Conservation (phyloP, 2,113 vertebrate genomes). For the Rhinopomastus cyanomelas region DNA sequence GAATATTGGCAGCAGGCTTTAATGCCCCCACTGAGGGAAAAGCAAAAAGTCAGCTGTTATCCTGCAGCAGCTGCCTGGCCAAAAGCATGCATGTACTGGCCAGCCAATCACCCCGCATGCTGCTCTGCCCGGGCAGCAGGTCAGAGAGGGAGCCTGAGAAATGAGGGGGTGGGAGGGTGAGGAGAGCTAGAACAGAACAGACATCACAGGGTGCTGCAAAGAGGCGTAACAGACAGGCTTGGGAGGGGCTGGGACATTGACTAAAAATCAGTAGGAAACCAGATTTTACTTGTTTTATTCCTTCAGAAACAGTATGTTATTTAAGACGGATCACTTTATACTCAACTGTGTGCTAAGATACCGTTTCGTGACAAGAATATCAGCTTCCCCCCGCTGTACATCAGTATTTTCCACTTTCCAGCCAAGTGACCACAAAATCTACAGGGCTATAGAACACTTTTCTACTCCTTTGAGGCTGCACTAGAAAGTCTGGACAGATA, state of each 20-base stretch:
- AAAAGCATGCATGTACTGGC: not conserved
- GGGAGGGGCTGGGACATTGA: not conserved
- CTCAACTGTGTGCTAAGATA: not conserved
- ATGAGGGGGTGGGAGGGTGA: constrained; percentile 58
- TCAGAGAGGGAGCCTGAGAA: constrained; percentile 63
- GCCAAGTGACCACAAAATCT: not conserved
- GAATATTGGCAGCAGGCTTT: constrained; percentile 46
- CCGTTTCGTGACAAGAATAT: not conserved
- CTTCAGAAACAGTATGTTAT: not conserved
- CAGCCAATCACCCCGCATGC: not conserved
- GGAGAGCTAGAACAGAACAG: not conserved
- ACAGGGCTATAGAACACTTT: not conserved
- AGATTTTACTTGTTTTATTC: constrained; percentile 35
- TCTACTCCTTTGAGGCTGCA: not conserved
- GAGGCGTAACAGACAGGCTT: not conserved
- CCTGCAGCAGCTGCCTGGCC: constrained; percentile 60
- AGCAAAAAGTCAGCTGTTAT: constrained; percentile 46
- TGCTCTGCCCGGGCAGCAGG: constrained; percentile 41
- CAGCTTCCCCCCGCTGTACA: not conserved
- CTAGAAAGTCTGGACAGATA: not conserved
- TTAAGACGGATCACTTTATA: not conserved
- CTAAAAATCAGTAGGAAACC: constrained; percentile 1
- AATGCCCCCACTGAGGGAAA: constrained; percentile 40
- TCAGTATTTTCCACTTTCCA: not conserved
- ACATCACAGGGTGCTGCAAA: not conserved